Evolutionary conservation across 2,113 vertebrate species (phyloP), one percentile per base, ranked within the genome.

Genomic region (Anoplopoma fimbria): DNA sequence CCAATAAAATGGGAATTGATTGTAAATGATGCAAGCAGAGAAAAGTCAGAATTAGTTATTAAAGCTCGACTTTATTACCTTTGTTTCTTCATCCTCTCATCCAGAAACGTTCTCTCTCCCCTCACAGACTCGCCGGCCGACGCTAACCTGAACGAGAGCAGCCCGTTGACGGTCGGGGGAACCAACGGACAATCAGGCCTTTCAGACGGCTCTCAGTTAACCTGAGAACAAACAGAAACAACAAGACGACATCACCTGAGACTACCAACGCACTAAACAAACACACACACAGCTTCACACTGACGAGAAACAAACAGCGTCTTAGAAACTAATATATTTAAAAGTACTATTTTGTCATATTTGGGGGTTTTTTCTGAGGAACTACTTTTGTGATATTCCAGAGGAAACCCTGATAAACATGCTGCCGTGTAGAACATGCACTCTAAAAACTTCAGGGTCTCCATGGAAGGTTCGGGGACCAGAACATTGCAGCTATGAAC

Each of bases 71-170:
- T 15, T 45, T 2, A n/a, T 15, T 6, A 33, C 12, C 15, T 71
- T 31, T 29, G 67, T n/a, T 15, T 42, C 21, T 33, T 29, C 25
- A 0, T 15, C 0, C 4, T 14, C 25, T 29, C 25, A 0, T 15
- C 0, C 4, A 12, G 1, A 23, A 23, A 27, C 9, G 5, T 29
- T 70, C 25, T 38, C 31, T 29, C 0, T 69, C 5, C 34, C 21
- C 40, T 64, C 49, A 15, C 88, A 91, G 93, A 83, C 33, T 9
- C 60, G 1, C 14, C 72, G 5, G 77, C 17, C 1, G 81, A 42
- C 34, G 3, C 40, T 25, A 62, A 61, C 31, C 36, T 36, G 42
- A 75, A 14, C 6, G 86, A 87, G 45, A 82, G 58, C 55, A 67
- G 55, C 25, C 47, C 38, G 3, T 23, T 93, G 77, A 69, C 77